Conservation (phyloP, 2,888 invertebrate genomes). For the Exephanes ischioxanthus region DNA sequence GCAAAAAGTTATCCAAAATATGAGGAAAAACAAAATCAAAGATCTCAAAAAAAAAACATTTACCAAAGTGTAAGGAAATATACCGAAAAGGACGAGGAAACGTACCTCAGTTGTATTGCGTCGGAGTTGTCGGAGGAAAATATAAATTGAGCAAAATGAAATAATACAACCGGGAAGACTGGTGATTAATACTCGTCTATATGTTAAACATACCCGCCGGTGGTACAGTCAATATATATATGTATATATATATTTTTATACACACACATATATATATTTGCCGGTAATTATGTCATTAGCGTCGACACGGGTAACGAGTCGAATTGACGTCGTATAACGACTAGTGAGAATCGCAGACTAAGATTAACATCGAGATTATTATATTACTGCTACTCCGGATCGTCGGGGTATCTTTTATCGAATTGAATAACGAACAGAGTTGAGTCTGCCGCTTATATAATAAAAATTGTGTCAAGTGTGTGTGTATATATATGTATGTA, state of each 20-base stretch:
- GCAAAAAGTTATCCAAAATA: neutral
- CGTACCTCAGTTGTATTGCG: neutral
- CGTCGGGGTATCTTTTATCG: slow-evolving; percentile 39
- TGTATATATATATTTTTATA: neutral
- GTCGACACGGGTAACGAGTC: slow-evolving; percentile 64
- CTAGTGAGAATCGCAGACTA: slow-evolving; percentile 50
- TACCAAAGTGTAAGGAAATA: neutral
- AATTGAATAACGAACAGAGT: slow-evolving; percentile 59
- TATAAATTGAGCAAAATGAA: slow-evolving; percentile 28
- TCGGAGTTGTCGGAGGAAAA: slow-evolving; percentile 4
- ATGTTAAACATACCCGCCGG: slow-evolving; percentile 58
- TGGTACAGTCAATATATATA: slow-evolving; percentile 5
- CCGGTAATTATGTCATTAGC: slow-evolving; percentile 65
- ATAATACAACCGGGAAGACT: slow-evolving; percentile 22
- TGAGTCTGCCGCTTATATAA: slow-evolving; percentile 54
- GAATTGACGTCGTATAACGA: slow-evolving; percentile 64
- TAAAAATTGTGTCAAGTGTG: slow-evolving; percentile 49
- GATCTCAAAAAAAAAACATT: neutral
- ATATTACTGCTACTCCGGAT: slow-evolving; percentile 43
- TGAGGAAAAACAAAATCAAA: neutral
- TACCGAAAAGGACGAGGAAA: neutral
- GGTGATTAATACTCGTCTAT: slow-evolving; percentile 62
- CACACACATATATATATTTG: slow-evolving; percentile 23
- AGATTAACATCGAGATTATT: slow-evolving; percentile 51
- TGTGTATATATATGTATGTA: slow-evolving; percentile 31